phyloP scores from a whole-genome alignment of 2,113 vertebrate genomes.

The Zosterops pallidus region DNA sequence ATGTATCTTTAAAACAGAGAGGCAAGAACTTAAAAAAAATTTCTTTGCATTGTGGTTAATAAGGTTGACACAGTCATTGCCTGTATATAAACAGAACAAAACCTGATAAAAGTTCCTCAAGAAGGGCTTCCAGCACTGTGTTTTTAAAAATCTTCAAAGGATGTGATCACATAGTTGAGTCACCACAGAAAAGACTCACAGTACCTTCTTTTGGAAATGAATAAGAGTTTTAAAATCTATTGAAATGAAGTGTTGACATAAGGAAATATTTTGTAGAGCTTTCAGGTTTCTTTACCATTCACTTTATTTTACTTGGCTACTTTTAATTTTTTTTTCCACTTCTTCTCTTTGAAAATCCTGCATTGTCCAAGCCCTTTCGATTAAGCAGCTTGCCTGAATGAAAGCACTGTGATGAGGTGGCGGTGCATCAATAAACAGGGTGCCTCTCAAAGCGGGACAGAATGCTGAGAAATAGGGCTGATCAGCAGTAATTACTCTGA shows the following conservation, averaged over 20 bases:
- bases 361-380: constrained; percentile 72
- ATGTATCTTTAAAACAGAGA: constrained; percentile 72
- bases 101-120: constrained; percentile 42
- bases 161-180: neutral
- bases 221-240: constrained; percentile 56
- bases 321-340: constrained; percentile 65
- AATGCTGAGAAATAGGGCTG: constrained; percentile 68
- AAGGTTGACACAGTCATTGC: constrained; percentile 14
- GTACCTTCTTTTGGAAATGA: constrained; percentile 51
- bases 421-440: constrained; percentile 68
- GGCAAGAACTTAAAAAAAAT: constrained; percentile 29
- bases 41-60: constrained; percentile 50
- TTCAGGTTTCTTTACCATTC: constrained; percentile 60
- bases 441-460: constrained; percentile 48
- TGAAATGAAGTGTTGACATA: constrained; percentile 70
- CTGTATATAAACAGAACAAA: constrained; percentile 52
- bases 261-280: constrained; percentile 69
- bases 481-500: constrained; percentile 75
- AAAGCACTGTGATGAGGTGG: constrained; percentile 38
- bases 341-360: constrained; percentile 71
- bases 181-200: constrained; percentile 41
- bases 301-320: constrained; percentile 72
- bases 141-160: constrained; percentile 57
- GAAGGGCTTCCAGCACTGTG: neutral
- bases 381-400: constrained; percentile 69